These are phyloP conservation scores for Coptotermes formosanus DNA, from an alignment of 1,140 invertebrate genomes.

Conservation along the genomic window DNA sequence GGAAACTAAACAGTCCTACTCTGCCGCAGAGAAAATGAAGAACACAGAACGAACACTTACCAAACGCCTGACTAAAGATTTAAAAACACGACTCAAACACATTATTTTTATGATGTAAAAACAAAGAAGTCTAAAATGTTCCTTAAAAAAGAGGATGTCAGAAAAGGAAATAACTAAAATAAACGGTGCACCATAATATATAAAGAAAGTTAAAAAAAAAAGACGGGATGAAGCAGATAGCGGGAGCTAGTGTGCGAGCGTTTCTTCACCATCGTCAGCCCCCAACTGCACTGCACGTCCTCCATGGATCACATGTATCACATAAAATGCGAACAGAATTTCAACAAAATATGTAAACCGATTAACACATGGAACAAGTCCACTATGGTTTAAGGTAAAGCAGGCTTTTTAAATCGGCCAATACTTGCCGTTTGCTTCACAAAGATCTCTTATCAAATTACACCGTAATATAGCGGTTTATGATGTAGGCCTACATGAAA, in stretches of 20 bases:
- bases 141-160: not conserved
- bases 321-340: too few species aligned
- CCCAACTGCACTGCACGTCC: not conserved
- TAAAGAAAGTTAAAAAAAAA: not conserved
- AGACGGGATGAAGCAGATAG: not conserved
- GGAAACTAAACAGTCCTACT: not conserved
- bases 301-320: too few species aligned
- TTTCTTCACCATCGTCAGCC: not conserved
- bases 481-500: too few species aligned
- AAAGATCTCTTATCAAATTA: too few species aligned
- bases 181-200: not conserved
- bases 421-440: too few species aligned
- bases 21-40: not conserved
- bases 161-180: slow-evolving; percentile 2
- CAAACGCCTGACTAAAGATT: not conserved
- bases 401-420: too few species aligned
- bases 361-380: too few species aligned
- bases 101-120: slow-evolving; percentile 9
- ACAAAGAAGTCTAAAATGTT: not conserved
- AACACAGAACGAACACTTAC: not conserved
- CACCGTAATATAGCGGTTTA: too few species aligned
- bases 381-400: too few species aligned
- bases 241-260: not conserved
- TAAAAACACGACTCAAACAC: slow-evolving; percentile 16
- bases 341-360: too few species aligned